Evolutionary conservation across 1,140 invertebrate genomes (phyloP).

Genomic region (Hyphantria cunea): DNA sequence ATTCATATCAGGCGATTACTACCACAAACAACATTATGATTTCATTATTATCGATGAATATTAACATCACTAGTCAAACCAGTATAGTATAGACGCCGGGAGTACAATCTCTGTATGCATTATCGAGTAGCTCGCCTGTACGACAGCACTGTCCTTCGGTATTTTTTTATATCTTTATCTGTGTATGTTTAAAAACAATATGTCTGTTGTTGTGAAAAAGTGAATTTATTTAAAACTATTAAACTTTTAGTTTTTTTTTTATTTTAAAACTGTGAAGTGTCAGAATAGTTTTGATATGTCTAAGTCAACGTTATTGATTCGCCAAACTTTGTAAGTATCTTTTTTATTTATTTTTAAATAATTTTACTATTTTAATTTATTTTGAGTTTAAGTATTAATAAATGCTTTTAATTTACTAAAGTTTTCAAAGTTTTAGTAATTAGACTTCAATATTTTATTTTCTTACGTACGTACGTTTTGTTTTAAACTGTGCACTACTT

Average conservation of each 20-base stretch:
- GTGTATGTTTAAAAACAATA: slow-evolving; percentile 9
- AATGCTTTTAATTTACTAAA: no score
- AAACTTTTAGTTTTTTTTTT: slow-evolving; percentile 16
- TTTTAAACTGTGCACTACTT: no score
- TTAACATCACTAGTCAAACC: slow-evolving; percentile 26
- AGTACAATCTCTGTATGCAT: slow-evolving; percentile 32
- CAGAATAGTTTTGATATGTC: slow-evolving; percentile 42
- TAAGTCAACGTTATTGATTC: slow-evolving; percentile 42
- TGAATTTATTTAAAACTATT: slow-evolving; percentile 6
- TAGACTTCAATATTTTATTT: no score
- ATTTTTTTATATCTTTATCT: slow-evolving; percentile 8
- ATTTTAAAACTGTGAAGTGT: slow-evolving; percentile 7
- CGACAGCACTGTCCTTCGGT: slow-evolving; percentile 23
- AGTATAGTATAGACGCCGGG: slow-evolving; percentile 26
- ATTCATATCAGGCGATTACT: no score
- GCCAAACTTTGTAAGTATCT: slow-evolving; percentile 48
- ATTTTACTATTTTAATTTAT: no score
- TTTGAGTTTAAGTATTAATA: no score
- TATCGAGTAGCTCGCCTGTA: slow-evolving; percentile 26
- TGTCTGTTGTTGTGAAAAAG: slow-evolving; percentile 20
- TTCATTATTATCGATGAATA: slow-evolving; percentile 8
- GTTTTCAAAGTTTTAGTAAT: no score
- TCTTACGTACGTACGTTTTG: no score
- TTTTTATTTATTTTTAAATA: slow-evolving; percentile 20
- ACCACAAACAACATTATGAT: no score